Evolutionary conservation across 2,797 vertebrate genomes (phyloP), one percentile per base, ranked within the genome.

Genomic region (Odontamblyopus lacepedii): DNA sequence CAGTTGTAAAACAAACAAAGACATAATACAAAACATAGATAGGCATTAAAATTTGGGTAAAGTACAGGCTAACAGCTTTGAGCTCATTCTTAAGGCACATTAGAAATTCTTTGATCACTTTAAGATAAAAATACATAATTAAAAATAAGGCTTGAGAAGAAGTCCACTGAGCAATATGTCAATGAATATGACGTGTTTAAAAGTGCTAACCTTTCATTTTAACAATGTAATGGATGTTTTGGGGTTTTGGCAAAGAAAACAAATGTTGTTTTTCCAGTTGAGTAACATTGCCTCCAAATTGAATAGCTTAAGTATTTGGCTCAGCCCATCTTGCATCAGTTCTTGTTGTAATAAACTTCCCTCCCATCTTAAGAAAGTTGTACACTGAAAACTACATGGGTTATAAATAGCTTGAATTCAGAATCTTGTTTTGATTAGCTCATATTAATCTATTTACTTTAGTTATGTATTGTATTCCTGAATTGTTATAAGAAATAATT

Each of bases 131-230:
- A 80, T 70, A 70, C 69, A 72, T 81, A 65, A 81, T 63, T 63
- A 63, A 80, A 23, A 73, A 69, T 79, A 78, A 50, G 68, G 80
- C 55, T 56, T 84, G 80, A 83, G 75, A 74, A 74, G 78, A 63
- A 79, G 74, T 79, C 70, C 59, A 74, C 67, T 78, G 69, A 83
- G 78, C 67, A 72, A 88, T 82, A 59, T 67, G 76, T 85, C 81
- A 79, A 86, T 76, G 66, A 75, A 69, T 76, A 76, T 68, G 68
- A 85, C 84, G 69, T 44, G 50, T 82, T 72, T 86, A 69, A 87
- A 91, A 92, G 90, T 91, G 90, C 90, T 85, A 88, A 83, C 53
- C n/a, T 82, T 83, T 85, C 71, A 83, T 68, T 79, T 75, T 77
- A 72, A 67, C 38, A 66, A 73, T 41, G 63, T 62, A 67, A 75